Evolutionary conservation across 2,113 vertebrate genomes (phyloP), one percentile per base, ranked within the genome.

Genomic region (Catagonus wagneri): DNA sequence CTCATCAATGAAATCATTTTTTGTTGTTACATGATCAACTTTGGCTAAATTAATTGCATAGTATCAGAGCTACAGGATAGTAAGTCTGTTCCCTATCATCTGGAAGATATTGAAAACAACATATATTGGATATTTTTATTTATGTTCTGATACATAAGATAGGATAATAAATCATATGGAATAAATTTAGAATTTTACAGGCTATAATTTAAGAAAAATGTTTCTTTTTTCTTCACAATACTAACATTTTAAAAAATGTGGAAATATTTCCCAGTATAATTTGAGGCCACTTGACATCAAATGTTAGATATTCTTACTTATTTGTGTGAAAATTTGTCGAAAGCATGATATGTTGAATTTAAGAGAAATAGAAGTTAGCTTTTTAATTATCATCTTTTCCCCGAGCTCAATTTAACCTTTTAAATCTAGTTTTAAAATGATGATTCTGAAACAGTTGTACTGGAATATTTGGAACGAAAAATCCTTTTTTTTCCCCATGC

Each of bases 391-490:
- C 19, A 58, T 75, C 14, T 56, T 84, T 87, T 92, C 89, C 39
- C n/a, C 61, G 44, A 91, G 65, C 34, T 95, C 75, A 78, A 68
- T 96, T 89, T 93, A 81, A 89, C 63, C 10, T 56, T 52, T 92
- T 93, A 96, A 93, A 63, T 39, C 10, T 76, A 60, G 16, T 76
- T 96, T 96, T 61, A 94, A 85, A 95, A 96, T 61, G 19, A 68
- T 74, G 39, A 87, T 61, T 86, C 52, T 95, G 69, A 90, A 95
- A 83, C 66, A 58, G 32, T 50, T 89, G 32, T 34, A 76, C 36
- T 66, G 34, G 34, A 95, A 95, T 29, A 83, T 95, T 95, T 88
- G 76, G 68, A 91, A 81, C 90, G 63, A 91, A 81, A 96, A 75
- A 25, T 39, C 6, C 1, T 65, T 81, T 50, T 11, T 11, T 1